A percentile compares a stretch with the other conserved stretches of the same genome.
phyloP scores from a whole-genome alignment of 2,888 invertebrate genomes.

The Drosophila meridiana region DNA sequence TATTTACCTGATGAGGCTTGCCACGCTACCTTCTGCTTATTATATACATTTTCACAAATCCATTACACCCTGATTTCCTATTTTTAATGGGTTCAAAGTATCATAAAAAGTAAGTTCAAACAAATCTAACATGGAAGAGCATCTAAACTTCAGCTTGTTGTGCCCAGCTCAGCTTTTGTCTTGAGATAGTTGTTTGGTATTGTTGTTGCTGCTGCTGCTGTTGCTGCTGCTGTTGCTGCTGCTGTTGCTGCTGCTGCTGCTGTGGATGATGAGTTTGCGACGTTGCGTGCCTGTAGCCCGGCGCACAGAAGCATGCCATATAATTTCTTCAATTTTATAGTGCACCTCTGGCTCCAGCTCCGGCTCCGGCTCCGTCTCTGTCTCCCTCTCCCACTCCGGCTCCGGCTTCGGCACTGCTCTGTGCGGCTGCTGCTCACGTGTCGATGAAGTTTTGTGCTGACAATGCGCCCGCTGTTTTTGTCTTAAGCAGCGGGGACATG shows the following conservation, averaged over 20 bases:
- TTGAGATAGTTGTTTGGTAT: conserved; percentile 18
- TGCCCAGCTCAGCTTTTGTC: not conserved
- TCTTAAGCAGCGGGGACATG: conserved; percentile 41
- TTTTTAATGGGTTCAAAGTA: too few species aligned
- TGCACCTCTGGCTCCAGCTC: conserved; percentile 56
- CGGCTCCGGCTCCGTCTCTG: conserved; percentile 21
- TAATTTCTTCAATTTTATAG: conserved; percentile 72
- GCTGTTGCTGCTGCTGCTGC: conserved; percentile 22
- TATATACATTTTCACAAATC: too few species aligned
- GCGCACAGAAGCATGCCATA: conserved; percentile 59
- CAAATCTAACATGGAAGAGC: not conserved
- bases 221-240: conserved; percentile 2
- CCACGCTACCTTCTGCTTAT: too few species aligned
- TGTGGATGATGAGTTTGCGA: conserved; percentile 54
- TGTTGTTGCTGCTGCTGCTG: conserved; percentile 17
- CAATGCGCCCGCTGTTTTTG: conserved; percentile 67
- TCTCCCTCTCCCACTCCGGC: not conserved
- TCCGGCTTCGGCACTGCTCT: conserved; percentile 10
- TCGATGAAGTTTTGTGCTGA: conserved; percentile 69
- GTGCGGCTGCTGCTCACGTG: conserved; percentile 42
- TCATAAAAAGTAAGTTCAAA: too few species aligned
- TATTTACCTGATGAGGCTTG: too few species aligned
- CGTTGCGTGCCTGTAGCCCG: conserved; percentile 47
- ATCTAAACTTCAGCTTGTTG: not conserved
- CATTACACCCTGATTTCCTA: too few species aligned